A percentile compares a stretch with the other conserved stretches of the same genome.
Evolutionary conservation across 2,888 invertebrate genomes (phyloP).

Genomic region (Folsomia manolachei): DNA sequence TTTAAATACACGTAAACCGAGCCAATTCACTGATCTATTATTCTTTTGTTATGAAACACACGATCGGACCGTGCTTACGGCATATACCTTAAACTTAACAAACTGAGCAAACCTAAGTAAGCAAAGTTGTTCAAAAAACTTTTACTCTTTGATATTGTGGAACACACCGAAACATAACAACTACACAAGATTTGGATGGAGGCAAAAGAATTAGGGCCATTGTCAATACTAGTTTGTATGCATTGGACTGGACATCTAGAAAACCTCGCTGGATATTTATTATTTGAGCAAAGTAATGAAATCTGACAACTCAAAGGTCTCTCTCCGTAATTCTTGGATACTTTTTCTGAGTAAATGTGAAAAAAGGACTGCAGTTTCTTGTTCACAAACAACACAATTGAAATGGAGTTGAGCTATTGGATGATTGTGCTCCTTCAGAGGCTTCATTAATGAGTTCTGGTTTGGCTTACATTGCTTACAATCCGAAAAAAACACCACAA

Average conservation of each 20-base stretch:
- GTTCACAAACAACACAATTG: neutral
- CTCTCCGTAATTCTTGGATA: too few species aligned
- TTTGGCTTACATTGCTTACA: too few species aligned
- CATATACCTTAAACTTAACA: neutral
- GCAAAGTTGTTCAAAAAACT: neutral
- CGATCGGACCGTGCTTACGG: conserved; percentile 10
- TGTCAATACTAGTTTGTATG: neutral
- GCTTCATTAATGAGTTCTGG: neutral
- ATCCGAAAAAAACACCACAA: neutral
- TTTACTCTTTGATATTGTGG: neutral
- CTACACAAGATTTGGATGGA: neutral
- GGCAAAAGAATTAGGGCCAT: neutral
- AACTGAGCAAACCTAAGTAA: neutral
- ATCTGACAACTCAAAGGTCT: neutral
- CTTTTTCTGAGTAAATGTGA: too few species aligned
- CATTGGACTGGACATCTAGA: neutral
- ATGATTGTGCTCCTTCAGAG: neutral
- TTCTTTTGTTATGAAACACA: conserved; percentile 24
- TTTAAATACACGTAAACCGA: conserved; percentile 7
- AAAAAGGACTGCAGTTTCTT: neutral
- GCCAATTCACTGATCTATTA: conserved; percentile 16
- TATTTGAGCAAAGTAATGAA: neutral
- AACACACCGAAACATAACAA: neutral
- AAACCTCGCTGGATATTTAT: neutral
- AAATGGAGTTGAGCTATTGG: neutral